These are phyloP conservation scores for Leptopilina clavipes DNA, from an alignment of 1,140 invertebrate species.

Conservation along the genomic window DNA sequence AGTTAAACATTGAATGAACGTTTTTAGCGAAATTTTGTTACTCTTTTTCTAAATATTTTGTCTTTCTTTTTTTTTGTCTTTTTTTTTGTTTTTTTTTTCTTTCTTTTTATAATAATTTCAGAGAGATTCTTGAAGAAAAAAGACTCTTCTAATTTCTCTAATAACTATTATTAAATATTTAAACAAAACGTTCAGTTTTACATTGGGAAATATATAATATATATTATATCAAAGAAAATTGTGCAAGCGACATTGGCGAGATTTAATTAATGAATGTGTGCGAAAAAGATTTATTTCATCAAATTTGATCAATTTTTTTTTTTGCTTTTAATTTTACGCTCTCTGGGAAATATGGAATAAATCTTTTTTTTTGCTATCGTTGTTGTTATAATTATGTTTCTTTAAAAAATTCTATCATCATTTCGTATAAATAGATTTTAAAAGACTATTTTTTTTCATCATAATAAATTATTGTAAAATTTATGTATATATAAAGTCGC, in stretches of 20 bases:
- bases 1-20: not conserved
- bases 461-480: slow-evolving; percentile 12
- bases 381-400: not conserved
- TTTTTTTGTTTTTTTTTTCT: not conserved
- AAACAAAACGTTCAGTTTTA: not conserved
- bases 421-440: slow-evolving; percentile 27
- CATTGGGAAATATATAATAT: too few species aligned
- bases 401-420: not conserved
- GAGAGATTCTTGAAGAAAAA: too few species aligned
- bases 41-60: too few species aligned
- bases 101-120: too few species aligned
- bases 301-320: not conserved
- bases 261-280: not conserved
- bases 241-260: not conserved
- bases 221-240: not conserved
- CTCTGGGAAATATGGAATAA: not conserved
- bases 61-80: too few species aligned
- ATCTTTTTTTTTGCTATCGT: slow-evolving; percentile 5
- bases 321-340: not conserved
- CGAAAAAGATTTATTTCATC: not conserved
- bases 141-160: too few species aligned
- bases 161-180: too few species aligned
- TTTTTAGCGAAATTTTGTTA: not conserved
- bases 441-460: not conserved
- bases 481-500: not conserved